Evolutionary conservation across 1,140 invertebrate genomes (phyloP), one percentile per base, ranked within the genome.

Genomic region (Drosophila triauraria): DNA sequence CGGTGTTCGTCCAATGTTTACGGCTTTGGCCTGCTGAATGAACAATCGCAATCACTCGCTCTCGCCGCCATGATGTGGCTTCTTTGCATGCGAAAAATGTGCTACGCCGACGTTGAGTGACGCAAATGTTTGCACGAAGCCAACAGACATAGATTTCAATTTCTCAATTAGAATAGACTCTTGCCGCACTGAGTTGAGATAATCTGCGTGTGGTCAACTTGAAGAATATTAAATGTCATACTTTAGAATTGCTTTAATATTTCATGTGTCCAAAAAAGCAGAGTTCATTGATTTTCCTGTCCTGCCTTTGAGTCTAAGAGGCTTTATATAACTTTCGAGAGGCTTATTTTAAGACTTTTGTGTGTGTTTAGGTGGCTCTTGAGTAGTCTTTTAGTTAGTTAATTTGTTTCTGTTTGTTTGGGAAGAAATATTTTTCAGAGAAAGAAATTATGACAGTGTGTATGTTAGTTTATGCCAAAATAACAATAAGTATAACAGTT

Each of bases 61-160:
- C 13, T 48, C 65, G 23, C 35, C n/a, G 50, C 69, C 56, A 51
- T 50, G 56, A 51, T 56, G 56, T 59, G 75, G 63, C 63, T 78
- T 78, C 58, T 78, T 78, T 71, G 76, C 67, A 71, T 78, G 67
- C 59, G 27, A 53, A 62, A 56, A 63, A 64, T 71, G 59, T 78
- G 30, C 76, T 56, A 56, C 20, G 46, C 40, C 46, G 56, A 56
- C 58, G 53, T 56, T 61, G 64, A 56, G 30, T 61, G 63, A 62
- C 40, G 62, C 40, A 43, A 72, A 82, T 75, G 61, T 84, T 80
- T 80, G 61, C 61, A 32, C 69, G 35, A 50, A 47, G 48, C 40
- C 43, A 51, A 70, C 64, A 53, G 40, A 47, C 50, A 70, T 61
- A 46, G 48, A 78, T 75, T 85, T 74, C 13, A 68, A 68, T 85